A percentile compares a stretch with the other conserved stretches of the same genome.
phyloP scores from a whole-genome alignment of 2,113 vertebrate genomes.

The Chionomys nivalis region DNA sequence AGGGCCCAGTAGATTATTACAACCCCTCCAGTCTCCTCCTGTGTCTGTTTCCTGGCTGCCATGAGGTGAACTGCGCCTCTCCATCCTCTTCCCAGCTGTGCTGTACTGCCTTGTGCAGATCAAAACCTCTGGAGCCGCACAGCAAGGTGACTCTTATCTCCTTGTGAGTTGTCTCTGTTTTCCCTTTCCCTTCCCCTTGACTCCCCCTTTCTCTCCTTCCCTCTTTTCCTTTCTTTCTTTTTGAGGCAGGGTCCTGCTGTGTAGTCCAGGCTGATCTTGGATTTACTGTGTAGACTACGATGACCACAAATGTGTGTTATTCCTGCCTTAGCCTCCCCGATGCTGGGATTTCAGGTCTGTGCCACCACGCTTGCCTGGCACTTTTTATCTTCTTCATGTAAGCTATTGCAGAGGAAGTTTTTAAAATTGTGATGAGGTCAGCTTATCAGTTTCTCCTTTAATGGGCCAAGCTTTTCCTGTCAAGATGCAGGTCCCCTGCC shows the following conservation, averaged over 20 bases:
- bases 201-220: background rate
- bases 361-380: background rate
- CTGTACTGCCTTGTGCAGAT: accelerated
- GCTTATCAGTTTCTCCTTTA: background rate
- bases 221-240: background rate
- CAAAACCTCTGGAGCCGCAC: background rate
- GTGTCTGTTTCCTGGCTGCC: background rate
- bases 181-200: too few relatives aligned
- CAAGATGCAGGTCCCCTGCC: background rate
- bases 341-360: background rate
- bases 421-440: background rate
- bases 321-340: background rate
- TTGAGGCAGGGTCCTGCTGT: background rate
- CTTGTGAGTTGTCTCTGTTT: background rate
- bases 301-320: background rate
- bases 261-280: background rate
- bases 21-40: background rate
- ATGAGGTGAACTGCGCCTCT: too few relatives aligned
- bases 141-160: too few relatives aligned
- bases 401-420: background rate
- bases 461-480: background rate
- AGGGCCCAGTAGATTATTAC: background rate
- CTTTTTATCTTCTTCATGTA: background rate
- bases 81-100: background rate
- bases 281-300: background rate